Percentiles rank a stretch among this genome's conserved stretches.
Conservation (phyloP, 2,888 invertebrate genomes). For the Blastobasis lacticolella region DNA sequence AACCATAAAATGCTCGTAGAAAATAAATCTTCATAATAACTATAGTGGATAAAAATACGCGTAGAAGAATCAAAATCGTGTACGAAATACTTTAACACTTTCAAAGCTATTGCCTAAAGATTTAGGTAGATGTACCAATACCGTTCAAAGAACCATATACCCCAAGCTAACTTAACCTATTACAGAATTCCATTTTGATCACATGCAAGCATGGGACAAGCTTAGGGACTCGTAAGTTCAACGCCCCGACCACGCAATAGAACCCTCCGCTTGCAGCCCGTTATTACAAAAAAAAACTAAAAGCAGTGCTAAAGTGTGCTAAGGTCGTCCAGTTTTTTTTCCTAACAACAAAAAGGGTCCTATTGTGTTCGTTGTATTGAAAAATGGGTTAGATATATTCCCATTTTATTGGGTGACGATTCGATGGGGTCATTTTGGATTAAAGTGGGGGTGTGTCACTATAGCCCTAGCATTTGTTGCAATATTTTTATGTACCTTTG, state of each 20-base stretch:
- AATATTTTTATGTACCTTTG: too few species aligned
- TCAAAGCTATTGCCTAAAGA: too few species aligned
- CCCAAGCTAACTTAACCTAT: too few species aligned
- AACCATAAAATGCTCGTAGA: too few species aligned
- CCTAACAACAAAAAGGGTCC: conserved; percentile 21
- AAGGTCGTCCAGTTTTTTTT: conserved; percentile 46
- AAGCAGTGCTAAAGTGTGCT: conserved; percentile 44
- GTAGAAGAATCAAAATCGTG: too few species aligned
- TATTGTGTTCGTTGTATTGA: conserved; percentile 21
- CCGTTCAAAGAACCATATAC: too few species aligned
- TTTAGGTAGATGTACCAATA: too few species aligned
- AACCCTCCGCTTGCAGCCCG: conserved; percentile 24
- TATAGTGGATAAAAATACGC: too few species aligned
- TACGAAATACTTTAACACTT: too few species aligned
- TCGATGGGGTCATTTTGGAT: conserved; percentile 7
- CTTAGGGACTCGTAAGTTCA: conserved; percentile 35
- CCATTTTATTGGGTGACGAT: conserved; percentile 37
- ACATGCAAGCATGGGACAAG: neutral
- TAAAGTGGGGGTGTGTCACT: neutral
- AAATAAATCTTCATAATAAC: too few species aligned
- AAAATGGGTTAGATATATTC: conserved; percentile 23
- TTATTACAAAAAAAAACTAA: conserved; percentile 46
- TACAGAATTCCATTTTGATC: too few species aligned
- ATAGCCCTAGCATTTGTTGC: too few species aligned
- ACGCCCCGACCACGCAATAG: conserved; percentile 58